phyloP scores from a whole-genome alignment of 2,888 invertebrate species.

The Heliconius ethilla region DNA sequence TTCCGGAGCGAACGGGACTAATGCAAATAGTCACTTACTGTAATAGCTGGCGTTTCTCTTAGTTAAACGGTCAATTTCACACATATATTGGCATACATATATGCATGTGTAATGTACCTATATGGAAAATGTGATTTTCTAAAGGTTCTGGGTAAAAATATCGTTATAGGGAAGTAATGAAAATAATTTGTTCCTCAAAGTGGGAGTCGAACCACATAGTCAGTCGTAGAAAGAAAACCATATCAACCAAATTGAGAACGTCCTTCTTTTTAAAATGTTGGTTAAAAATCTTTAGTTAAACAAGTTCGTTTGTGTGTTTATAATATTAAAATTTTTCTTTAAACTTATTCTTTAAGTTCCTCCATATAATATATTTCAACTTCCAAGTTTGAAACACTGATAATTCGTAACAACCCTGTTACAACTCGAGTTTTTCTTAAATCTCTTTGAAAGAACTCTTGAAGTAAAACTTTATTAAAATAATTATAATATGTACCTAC shows the following conservation, averaged over 20 bases:
- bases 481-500: not conserved
- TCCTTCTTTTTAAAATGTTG: too few species aligned
- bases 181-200: not conserved
- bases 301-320: too few species aligned
- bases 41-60: constrained; percentile 17
- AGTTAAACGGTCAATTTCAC: constrained; percentile 11
- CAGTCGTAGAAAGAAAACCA: not conserved
- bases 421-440: not conserved
- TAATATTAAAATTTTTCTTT: not conserved
- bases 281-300: too few species aligned
- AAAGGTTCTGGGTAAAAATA: not conserved
- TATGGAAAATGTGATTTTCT: not conserved
- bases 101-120: not conserved
- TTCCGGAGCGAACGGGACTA: constrained; percentile 3
- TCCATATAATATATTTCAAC: constrained; percentile 41
- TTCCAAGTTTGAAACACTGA: constrained; percentile 29
- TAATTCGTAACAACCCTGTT: not conserved
- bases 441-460: not conserved
- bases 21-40: constrained; percentile 22
- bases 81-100: constrained; percentile 23
- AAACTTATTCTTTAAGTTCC: not conserved
- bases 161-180: not conserved
- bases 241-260: too few species aligned
- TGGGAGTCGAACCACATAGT: not conserved
- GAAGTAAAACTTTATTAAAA: constrained; percentile 5